Percentiles rank a stretch among this genome's conserved stretches.
Evolutionary conservation across 2,888 invertebrate species (phyloP).

Genomic region (Disparrhopalites patrizii): DNA sequence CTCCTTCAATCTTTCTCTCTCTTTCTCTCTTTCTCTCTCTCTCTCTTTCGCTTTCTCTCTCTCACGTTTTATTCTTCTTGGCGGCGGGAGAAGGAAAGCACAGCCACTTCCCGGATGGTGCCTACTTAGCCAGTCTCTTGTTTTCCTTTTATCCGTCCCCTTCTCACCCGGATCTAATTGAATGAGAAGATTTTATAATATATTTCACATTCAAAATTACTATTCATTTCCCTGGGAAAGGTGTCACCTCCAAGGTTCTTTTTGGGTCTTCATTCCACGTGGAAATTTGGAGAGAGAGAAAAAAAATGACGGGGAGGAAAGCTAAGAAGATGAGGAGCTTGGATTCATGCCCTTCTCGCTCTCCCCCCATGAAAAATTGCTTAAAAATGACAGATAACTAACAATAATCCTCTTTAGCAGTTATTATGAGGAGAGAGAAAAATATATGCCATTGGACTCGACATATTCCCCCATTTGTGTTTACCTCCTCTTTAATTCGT

Average conservation of each 20-base stretch:
- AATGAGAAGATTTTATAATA: constrained; percentile 9
- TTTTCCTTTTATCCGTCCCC: constrained; percentile 3
- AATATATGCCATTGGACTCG: no score
- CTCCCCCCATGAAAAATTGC: background rate
- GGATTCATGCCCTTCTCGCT: background rate
- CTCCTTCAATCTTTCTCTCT: background rate
- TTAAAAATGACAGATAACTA: no score
- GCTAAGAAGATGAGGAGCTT: background rate
- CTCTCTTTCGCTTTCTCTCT: constrained; percentile 1
- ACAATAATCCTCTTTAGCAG: no score
- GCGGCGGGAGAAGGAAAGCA: background rate
- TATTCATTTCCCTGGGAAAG: background rate
- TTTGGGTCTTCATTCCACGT: background rate
- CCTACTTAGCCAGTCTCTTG: constrained; percentile 1
- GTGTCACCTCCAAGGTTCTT: no score
- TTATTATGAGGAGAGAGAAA: no score
- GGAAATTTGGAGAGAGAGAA: background rate
- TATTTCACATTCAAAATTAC: constrained; percentile 1
- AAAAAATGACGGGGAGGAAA: background rate
- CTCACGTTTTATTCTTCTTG: background rate
- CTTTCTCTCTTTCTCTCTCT: background rate
- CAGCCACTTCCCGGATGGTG: no score
- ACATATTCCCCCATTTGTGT: no score
- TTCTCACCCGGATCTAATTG: background rate
- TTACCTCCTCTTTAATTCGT: no score